A percentile compares a stretch with the other conserved stretches of the same genome.
phyloP scores from a whole-genome alignment of 2,888 invertebrate genomes.

The Drepana falcataria region DNA sequence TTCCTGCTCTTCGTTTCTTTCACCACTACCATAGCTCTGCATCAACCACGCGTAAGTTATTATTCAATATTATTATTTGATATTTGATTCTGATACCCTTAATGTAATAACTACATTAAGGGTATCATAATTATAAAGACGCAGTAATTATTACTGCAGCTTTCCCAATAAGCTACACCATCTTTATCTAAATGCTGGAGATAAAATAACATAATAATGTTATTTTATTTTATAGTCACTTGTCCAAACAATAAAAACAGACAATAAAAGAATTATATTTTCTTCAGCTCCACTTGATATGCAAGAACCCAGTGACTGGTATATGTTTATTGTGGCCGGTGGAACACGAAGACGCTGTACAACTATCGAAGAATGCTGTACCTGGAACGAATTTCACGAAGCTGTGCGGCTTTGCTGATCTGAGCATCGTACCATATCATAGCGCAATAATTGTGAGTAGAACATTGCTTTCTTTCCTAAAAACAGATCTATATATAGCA shows the following conservation, averaged over 20 bases:
- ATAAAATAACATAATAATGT: too few relatives aligned
- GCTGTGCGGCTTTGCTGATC: constrained; percentile 38
- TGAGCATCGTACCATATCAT: constrained; percentile 17
- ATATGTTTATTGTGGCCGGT: constrained; percentile 40
- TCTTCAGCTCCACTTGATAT: constrained; percentile 40
- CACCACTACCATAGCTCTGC: constrained; percentile 10
- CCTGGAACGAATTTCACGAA: constrained; percentile 16
- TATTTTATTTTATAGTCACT: too few relatives aligned
- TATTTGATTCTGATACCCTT: too few relatives aligned
- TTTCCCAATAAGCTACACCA: too few relatives aligned
- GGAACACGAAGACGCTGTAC: constrained; percentile 14
- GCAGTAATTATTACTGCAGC: too few relatives aligned
- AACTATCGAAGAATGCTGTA: constrained; percentile 14
- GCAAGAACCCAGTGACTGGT: constrained; percentile 33
- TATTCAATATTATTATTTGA: neutral
- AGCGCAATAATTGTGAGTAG: constrained; percentile 22
- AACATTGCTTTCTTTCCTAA: constrained; percentile 8
- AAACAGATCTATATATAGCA: constrained; percentile 7
- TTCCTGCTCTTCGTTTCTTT: constrained; percentile 7
- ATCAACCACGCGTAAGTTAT: neutral
- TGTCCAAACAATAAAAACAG: too few relatives aligned
- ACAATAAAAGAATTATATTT: neutral
- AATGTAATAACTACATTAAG: too few relatives aligned
- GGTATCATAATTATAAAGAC: too few relatives aligned
- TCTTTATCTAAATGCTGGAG: too few relatives aligned